phyloP scores from a whole-genome alignment of 2,888 invertebrate species.

The Lymantria dispar region DNA sequence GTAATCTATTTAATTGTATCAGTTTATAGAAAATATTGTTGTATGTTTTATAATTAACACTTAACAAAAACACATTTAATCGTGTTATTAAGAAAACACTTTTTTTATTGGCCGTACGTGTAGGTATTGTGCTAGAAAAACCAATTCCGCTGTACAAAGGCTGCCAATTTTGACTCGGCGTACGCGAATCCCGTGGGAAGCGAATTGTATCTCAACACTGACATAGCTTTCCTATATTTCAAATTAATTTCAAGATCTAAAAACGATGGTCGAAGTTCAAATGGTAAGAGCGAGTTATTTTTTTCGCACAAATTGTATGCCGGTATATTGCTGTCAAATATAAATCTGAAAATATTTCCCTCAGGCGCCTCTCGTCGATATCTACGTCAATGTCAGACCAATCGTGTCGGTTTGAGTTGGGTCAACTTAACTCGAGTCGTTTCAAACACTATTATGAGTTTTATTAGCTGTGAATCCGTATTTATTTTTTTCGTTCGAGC shows the following conservation, averaged over 20 bases:
- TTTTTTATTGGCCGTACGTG: slow-evolving; percentile 32
- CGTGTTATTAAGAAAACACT: slow-evolving; percentile 14
- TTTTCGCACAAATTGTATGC: slow-evolving; percentile 37
- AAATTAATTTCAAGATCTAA: slow-evolving; percentile 41
- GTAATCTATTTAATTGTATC: no score
- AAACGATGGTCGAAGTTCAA: slow-evolving; percentile 35
- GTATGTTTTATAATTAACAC: no score
- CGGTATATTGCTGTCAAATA: slow-evolving; percentile 37
- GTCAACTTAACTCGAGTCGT: slow-evolving; percentile 49
- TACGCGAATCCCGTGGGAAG: slow-evolving; percentile 41
- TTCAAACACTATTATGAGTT: slow-evolving; percentile 53
- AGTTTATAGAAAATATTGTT: no score
- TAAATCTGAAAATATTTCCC: slow-evolving; percentile 38
- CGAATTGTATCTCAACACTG: slow-evolving; percentile 19
- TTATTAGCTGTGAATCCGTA: slow-evolving; percentile 58
- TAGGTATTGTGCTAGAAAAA: slow-evolving; percentile 62
- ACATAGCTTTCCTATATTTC: slow-evolving; percentile 32
- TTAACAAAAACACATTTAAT: neutral
- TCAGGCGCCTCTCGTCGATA: slow-evolving; percentile 29
- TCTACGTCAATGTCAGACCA: slow-evolving; percentile 44
- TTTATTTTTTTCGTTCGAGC: slow-evolving; percentile 32
- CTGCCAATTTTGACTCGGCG: slow-evolving; percentile 60
- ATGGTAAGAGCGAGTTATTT: slow-evolving; percentile 30
- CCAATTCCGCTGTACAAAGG: slow-evolving; percentile 66
- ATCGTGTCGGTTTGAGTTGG: slow-evolving; percentile 57